A percentile compares a stretch with the other conserved stretches of the same genome.
Evolutionary conservation across 2,113 vertebrate genomes (phyloP).

Genomic region (Mohoua ochrocephala): DNA sequence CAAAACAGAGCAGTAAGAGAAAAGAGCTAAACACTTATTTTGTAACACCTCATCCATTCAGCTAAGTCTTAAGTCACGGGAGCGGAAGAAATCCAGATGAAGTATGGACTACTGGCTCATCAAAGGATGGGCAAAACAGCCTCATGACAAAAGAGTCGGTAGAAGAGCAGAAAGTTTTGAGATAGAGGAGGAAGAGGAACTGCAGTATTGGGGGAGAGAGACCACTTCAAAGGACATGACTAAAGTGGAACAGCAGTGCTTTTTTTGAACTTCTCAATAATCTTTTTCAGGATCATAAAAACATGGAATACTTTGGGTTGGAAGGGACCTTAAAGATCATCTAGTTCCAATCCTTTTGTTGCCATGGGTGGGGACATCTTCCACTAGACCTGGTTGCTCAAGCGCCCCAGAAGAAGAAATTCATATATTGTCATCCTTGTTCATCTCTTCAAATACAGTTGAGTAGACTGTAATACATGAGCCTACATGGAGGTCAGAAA

Average conservation of each 20-base stretch:
- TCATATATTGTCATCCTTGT: background rate
- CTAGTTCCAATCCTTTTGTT: background rate
- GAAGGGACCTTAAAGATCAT: background rate
- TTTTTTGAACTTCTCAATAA: background rate
- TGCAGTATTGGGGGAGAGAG: background rate
- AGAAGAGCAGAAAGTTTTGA: background rate
- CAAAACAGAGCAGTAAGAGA: background rate
- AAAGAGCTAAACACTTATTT: background rate
- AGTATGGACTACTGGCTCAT: background rate
- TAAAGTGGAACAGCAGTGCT: background rate
- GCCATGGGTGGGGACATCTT: background rate
- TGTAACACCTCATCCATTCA: background rate
- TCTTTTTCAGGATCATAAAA: background rate
- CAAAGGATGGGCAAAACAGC: background rate
- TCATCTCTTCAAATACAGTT: background rate
- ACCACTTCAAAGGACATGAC: background rate
- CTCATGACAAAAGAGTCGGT: background rate
- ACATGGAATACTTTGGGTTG: background rate
- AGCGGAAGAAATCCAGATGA: background rate
- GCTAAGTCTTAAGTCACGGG: background rate
- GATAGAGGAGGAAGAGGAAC: background rate
- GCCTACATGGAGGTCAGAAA: background rate
- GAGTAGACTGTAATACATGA: background rate
- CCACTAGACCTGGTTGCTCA: background rate
- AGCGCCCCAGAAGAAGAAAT: background rate